Percentiles rank a stretch among this genome's conserved stretches.
These are phyloP conservation scores for Gorsachius magnificus DNA, from an alignment of 2,797 vertebrate genomes.

Conservation along the genomic window DNA sequence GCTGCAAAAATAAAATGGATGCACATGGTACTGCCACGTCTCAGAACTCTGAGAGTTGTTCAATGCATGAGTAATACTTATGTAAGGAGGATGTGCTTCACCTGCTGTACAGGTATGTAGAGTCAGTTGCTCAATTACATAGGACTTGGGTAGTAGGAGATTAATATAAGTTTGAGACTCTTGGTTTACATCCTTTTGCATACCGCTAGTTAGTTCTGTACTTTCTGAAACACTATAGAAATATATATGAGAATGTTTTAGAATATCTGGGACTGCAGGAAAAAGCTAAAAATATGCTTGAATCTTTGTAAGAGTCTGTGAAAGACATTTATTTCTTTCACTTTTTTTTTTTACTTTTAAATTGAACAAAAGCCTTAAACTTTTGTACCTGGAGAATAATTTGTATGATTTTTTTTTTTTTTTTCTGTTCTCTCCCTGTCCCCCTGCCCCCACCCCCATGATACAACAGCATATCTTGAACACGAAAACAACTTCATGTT, in stretches of 20 bases:
- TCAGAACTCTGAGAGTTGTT: neutral
- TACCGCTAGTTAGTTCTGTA: neutral
- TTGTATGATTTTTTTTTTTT: neutral
- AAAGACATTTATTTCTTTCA: neutral
- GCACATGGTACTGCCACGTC: accelerated
- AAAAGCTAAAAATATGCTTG: neutral
- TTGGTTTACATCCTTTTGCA: neutral
- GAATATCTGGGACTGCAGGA: neutral
- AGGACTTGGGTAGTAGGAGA: neutral
- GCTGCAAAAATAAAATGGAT: neutral
- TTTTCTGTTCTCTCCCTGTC: neutral
- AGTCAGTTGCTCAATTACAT: neutral
- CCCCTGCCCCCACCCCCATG: accelerated
- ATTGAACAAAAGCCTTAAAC: neutral
- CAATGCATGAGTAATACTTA: neutral
- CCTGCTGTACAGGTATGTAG: accelerated
- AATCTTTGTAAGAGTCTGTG: neutral
- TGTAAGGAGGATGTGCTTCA: neutral
- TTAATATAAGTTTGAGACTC: neutral
- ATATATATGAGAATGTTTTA: neutral
- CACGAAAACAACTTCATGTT: neutral
- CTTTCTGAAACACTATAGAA: neutral
- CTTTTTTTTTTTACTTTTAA: neutral
- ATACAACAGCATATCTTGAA: neutral
- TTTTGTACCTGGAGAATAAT: neutral